Conservation (phyloP, 2,888 invertebrate genomes). For the Octodonta nipae region DNA sequence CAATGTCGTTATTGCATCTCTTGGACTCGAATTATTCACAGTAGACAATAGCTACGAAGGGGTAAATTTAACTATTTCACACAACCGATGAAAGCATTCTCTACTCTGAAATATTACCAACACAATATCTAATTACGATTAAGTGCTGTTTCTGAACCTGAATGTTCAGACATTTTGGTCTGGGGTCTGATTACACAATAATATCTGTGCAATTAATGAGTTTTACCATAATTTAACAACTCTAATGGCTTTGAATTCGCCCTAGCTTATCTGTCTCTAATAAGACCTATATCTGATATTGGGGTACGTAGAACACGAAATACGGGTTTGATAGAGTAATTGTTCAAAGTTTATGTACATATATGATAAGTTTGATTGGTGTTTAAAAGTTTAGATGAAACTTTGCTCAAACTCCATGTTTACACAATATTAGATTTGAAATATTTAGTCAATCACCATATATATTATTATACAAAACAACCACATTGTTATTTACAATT, state of each 20-base stretch:
- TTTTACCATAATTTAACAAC: conserved; percentile 8
- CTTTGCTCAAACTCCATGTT: too few species aligned
- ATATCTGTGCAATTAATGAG: conserved; percentile 14
- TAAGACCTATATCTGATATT: conserved; percentile 2
- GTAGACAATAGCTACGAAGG: neutral
- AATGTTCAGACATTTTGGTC: conserved; percentile 10
- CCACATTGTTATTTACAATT: too few species aligned
- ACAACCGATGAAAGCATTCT: conserved; percentile 12
- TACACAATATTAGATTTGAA: too few species aligned
- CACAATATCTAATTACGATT: conserved; percentile 16
- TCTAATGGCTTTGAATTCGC: conserved; percentile 5
- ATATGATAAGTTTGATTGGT: too few species aligned
- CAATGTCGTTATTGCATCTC: too few species aligned
- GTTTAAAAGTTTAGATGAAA: too few species aligned
- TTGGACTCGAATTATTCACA: too few species aligned
- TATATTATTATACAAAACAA: too few species aligned
- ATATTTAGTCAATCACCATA: too few species aligned
- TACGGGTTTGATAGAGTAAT: too few species aligned
- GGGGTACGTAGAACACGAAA: too few species aligned
- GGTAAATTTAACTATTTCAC: conserved; percentile 4
- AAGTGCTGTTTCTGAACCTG: conserved; percentile 12
- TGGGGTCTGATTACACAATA: conserved; percentile 14
- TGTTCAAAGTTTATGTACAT: too few species aligned
- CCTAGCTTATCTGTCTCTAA: conserved; percentile 6
- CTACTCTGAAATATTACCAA: conserved; percentile 16